Evolutionary conservation across 2,113 vertebrate genomes (phyloP), one percentile per base, ranked within the genome.

Genomic region (Nesogale talazaci): DNA sequence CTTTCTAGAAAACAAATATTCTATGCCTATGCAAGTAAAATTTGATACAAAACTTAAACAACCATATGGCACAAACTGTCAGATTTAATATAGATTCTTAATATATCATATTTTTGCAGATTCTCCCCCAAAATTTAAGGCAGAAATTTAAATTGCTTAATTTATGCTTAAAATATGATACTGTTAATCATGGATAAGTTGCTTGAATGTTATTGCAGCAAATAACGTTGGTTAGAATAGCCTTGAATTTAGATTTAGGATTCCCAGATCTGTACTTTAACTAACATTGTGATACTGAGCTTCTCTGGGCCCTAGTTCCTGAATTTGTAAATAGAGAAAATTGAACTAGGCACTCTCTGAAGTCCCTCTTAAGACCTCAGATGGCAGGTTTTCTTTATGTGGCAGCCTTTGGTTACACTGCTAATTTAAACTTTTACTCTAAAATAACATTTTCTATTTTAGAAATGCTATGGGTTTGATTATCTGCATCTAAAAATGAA

Each of bases 71-170:
- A 61, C 36, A 36, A 36, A 42, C 36, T 75, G 12, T 79, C 46
- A 2, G 61, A 36, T 57, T 79, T 67, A 72, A 34, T n/a, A 78
- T 31, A 83, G 65, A 95, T 90, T 78, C 56, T 36, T 6, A 46
- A 88, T 83, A 89, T 40, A 46, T 76, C 0, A 3, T 25, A 15
- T 83, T 38, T 78, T 90, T 31, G 38, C 27, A 12, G 7, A 70
- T 93, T 90, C 75, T 17, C 5, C 9, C n/a, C 57, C 6, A 57
- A 84, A 92, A 31, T 40, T 90, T 70, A 72, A 78, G 36, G 42
- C 59, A 85, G 31, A 78, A 85, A 89, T 92, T 86, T 70, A 94
- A 93, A 83, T 23, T 83, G 78, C 80, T 76, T 25, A 23, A 4
- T 69, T n/a, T n/a, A n/a, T n/a, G n/a, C n/a, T n/a, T 79, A 83